Base-by-base conservation (phyloP, 2,888 invertebrate genomes). In the Rhopalosiphum nymphaeae region DNA sequence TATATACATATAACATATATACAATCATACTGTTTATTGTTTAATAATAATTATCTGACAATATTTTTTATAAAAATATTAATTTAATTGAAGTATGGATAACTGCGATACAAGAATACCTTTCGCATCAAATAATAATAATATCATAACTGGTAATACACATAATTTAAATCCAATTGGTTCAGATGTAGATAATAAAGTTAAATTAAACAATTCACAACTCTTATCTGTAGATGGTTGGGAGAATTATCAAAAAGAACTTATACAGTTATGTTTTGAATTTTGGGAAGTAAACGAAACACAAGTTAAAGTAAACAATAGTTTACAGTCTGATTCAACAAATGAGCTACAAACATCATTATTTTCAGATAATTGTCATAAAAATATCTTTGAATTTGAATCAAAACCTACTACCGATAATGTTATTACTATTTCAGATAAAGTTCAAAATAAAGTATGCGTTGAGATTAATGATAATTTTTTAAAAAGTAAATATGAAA, bases 251-350 rank as follows among this genome's bases (percentile, higher is more conserved):
- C 91, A 91, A 91, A 90, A 94, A 49, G 85, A 94, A 9, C 57
- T 94, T 29, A 94, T 91, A 53, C 90, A 44, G n/a, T 53, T 85
- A 46, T 94, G 94, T 91, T 94, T 94, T 67, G 86, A 91, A 53
- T 91, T 36, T 91, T 94, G 94, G 94, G 94, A 94, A 91, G 94
- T 53, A 26, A 89, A 91, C 13, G 93, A 93, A 85, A 86, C 78
- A 49, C 93, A 57, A 57, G 36, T 36, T n/a, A 78, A 36, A 49
- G 84, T 57, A 49, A 61, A 84, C 16, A 88, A 56, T 25, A 89
- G 84, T 56, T 1, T 46, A 16, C 13, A 42, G 10, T 29, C 61
- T 25, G 49, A 86, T 85, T 44, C n/a, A 26, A 5, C 36, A 84
- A 85, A 85, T 57, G 3, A 94, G 11, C 29, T 89, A 84, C 67